phyloP scores from a whole-genome alignment of 1,140 invertebrate genomes.

The Cardiocondyla obscurior region DNA sequence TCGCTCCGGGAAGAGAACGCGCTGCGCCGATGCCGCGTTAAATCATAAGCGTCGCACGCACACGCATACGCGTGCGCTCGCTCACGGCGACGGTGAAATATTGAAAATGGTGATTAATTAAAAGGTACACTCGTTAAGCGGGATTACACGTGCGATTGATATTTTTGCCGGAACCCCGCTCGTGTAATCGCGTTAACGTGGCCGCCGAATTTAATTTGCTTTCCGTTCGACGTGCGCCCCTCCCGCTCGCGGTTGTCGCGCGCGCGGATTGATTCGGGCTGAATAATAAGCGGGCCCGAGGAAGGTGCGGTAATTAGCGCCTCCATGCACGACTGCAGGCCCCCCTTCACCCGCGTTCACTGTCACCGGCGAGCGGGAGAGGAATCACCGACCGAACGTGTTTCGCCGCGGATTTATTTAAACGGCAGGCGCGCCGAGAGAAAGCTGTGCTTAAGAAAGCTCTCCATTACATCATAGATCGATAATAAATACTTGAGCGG shows the following conservation, averaged over 20 bases:
- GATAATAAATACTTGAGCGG: no score
- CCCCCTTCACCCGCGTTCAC: neutral
- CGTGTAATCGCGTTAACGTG: slow-evolving; percentile 79
- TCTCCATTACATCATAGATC: no score
- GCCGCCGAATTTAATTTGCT: slow-evolving; percentile 79
- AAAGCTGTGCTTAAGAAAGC: neutral
- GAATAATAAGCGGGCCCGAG: slow-evolving; percentile 66
- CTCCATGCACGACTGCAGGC: slow-evolving; percentile 1
- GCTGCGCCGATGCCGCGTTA: slow-evolving; percentile 25
- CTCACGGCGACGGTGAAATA: slow-evolving; percentile 72
- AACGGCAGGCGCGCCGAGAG: neutral
- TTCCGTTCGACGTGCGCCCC: slow-evolving; percentile 62
- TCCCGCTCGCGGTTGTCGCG: slow-evolving; percentile 18
- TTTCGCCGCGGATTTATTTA: slow-evolving; percentile 17
- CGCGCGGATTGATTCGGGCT: slow-evolving; percentile 64
- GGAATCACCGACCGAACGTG: slow-evolving; percentile 1
- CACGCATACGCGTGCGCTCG: neutral
- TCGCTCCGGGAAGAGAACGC: slow-evolving; percentile 50
- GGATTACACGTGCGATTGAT: slow-evolving; percentile 80
- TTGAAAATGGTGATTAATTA: slow-evolving; percentile 80
- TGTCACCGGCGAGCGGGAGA: neutral
- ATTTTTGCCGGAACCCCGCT: slow-evolving; percentile 76
- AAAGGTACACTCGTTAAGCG: slow-evolving; percentile 79
- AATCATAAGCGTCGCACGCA: slow-evolving; percentile 42
- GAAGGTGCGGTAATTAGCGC: slow-evolving; percentile 64